Base-by-base conservation (phyloP, 2,797 vertebrate genomes). In the Lemur catta region DNA sequence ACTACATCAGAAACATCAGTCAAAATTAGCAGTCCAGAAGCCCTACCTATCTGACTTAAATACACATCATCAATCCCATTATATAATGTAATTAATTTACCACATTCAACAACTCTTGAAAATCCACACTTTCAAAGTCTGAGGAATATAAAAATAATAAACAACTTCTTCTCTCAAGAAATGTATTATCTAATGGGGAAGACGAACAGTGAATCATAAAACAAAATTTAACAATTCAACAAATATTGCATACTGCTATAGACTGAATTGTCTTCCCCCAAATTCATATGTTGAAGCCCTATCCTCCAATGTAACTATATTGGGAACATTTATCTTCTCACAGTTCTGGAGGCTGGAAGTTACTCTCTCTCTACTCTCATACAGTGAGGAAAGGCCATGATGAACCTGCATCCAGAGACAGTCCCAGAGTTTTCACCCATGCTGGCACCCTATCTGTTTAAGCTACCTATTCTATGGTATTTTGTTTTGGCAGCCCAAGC, bases 101-200 rank as follows among this genome's bases (percentile, higher is more conserved):
- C 14, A 76, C 61, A 78, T 50, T 94, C 67, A 81, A 63, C 30
- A 89, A 87, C 46, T 86, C 46, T 79, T 93, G 14, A 84, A 91
- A 84, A 79, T 38, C 46, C 41, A 93, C 18, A 86, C 63, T 75
- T n/a, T 92, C 43, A 94, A 84, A 92, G 38, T 79, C 41, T 22
- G 50, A 93, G 43, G 11, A 82, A 90, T 84, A 78, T 13, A 50
- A 91, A 91, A 82, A 93, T 22, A 94, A 22, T 20, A 74, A 97
- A 84, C 4, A 33, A 50, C 26, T 17, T 22, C 28, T 57, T 52
- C 24, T 69, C 46, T 91, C 38, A 82, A 74, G 43, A 94, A 67
- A 76, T 85, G 7, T 67, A 59, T 41, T 81, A 84, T 26, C 43
- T 84, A 84, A 75, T 75, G 10, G 33, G 10, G 71, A 92, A 92